A percentile compares a stretch with the other conserved stretches of the same genome.
Conservation (phyloP, 2,113 vertebrate genomes). For the Phoenicopterus ruber region DNA sequence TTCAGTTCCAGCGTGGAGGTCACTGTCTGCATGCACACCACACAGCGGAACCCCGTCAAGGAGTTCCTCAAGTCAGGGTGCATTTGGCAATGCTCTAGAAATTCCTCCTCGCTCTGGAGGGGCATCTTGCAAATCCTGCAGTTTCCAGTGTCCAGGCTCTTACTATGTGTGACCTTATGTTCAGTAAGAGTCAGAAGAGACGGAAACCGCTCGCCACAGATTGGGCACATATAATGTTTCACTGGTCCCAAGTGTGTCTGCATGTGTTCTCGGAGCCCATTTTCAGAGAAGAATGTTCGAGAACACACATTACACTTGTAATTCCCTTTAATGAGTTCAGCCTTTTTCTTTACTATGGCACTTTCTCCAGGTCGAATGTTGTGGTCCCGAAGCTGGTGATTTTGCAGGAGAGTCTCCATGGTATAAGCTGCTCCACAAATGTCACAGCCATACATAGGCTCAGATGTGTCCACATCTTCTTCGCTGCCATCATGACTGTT, state of each 20-base stretch:
- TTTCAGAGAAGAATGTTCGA: slow-evolving; percentile 97
- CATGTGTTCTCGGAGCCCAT: slow-evolving; percentile 94
- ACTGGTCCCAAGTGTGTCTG: slow-evolving; percentile 98
- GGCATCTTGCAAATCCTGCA: slow-evolving; percentile 99
- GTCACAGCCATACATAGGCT: slow-evolving; percentile 95
- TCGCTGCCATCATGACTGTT: slow-evolving; percentile 93
- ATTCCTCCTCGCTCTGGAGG: slow-evolving; percentile 95
- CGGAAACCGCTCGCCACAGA: slow-evolving; percentile 96
- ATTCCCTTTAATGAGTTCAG: slow-evolving; percentile 97
- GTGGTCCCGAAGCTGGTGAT: slow-evolving; percentile 96
- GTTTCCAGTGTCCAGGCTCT: slow-evolving; percentile 96
- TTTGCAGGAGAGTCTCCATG: slow-evolving; percentile 96
- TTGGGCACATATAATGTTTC: slow-evolving; percentile 99
- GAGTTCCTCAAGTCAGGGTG: slow-evolving; percentile 98
- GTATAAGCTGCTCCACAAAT: slow-evolving; percentile 98
- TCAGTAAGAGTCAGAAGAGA: slow-evolving; percentile 97
- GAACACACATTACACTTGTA: slow-evolving; percentile 99
- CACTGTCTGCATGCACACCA: slow-evolving; percentile 99
- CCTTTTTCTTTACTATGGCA: slow-evolving; percentile 93
- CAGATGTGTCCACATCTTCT: slow-evolving; percentile 91
- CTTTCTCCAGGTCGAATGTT: slow-evolving; percentile 97
- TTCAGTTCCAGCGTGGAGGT: slow-evolving; percentile 98
- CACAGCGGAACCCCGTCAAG: slow-evolving; percentile 96
- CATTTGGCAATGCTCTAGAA: slow-evolving; percentile 99
- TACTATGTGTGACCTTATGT: slow-evolving; percentile 98